Evolutionary conservation across 2,888 invertebrate genomes (phyloP), one percentile per base, ranked within the genome.

Genomic region (Lomographa bimaculata): DNA sequence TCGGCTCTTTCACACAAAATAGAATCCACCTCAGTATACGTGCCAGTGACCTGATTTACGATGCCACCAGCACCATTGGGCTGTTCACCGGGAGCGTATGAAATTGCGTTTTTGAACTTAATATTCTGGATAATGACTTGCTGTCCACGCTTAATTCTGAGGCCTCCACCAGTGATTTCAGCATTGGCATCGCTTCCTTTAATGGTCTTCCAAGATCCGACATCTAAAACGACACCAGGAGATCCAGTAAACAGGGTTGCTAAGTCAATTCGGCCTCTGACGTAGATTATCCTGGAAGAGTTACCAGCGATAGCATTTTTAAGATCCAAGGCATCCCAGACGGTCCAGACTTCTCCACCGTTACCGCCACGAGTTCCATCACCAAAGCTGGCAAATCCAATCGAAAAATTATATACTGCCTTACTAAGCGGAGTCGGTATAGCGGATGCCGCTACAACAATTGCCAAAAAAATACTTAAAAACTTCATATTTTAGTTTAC

Each of bases 61-160:
- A 53, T 47, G 5, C 42, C 42, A 3, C 50, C 50, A 2, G 1
- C 10, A 1, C 50, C 50, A 19, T 47, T 17, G 8, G 52, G 52
- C 17, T 5, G 17, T 21, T 53, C 50, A 10, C 38, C 35, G 0
- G 40, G 39, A 0, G 42, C 52, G 32, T 38, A 53, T 10, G 52
- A 47, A 3, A 53, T 6, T 0, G 52, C 45, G 29, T 53, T 53
- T 10, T 5, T 7, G 26, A 53, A 47, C 20, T 43, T 42, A 7
- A 53, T 35, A 32, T 53, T 38, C 16, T 35, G 42, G 8, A 53
- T 27, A 14, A 50, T 53, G 10, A 53, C 45, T 9, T 53, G 49
- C 23, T 24, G 9, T 1, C 5, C 2, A 7, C n/a, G 4, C n/a
- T 7, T 17, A 18, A 50, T 38, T 4, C 46, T 30, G 6, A 53